Conservation (phyloP, 2,113 vertebrate genomes). For the Dendropsophus ebraccatus region DNA sequence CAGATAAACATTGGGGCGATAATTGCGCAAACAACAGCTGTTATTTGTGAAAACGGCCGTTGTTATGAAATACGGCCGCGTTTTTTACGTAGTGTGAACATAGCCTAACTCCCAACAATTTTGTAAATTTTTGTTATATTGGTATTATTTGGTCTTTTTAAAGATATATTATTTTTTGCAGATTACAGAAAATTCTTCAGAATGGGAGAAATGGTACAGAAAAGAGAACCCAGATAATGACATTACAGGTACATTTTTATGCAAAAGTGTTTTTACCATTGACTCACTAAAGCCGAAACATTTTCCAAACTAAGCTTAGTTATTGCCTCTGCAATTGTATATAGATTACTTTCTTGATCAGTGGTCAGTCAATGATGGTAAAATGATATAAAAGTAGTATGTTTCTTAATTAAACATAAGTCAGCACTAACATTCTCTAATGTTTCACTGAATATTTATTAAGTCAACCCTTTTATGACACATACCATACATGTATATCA, state of each 20-base stretch:
- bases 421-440: no score
- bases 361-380: neutral
- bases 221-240: slow-evolving; percentile 13
- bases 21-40: no score
- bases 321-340: neutral
- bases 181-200: slow-evolving; percentile 34
- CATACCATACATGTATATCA: no score
- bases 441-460: no score
- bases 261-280: neutral
- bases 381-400: neutral
- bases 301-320: neutral
- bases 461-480: no score
- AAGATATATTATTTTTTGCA: neutral
- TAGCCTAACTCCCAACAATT: neutral
- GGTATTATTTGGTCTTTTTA: neutral
- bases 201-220: slow-evolving; percentile 45
- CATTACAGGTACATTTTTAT: slow-evolving; percentile 25
- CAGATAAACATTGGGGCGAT: neutral
- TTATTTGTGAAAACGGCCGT: no score
- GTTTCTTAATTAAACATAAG: neutral
- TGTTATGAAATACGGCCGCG: no score
- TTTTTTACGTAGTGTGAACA: no score
- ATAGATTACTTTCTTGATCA: neutral
- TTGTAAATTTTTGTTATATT: neutral
- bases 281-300: no score